Evolutionary conservation across 2,113 vertebrate genomes (phyloP).

Genomic region (Elephantulus edwardii): DNA sequence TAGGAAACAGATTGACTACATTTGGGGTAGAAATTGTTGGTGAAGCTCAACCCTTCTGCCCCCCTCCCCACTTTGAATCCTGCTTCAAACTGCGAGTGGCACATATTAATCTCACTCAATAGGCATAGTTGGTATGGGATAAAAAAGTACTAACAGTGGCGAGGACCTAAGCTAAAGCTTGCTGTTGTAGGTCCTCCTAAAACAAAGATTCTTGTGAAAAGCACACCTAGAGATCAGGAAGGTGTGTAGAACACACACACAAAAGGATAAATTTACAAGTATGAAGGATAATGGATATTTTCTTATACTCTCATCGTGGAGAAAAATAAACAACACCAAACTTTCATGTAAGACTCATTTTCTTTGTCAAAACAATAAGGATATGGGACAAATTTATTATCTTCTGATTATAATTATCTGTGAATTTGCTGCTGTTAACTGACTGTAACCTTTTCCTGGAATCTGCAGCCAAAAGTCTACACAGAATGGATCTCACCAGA

Average conservation of each 20-base stretch:
- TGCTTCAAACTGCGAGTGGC: too few species aligned
- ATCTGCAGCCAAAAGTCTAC: background rate
- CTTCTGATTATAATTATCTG: background rate
- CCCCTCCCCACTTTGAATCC: too few species aligned
- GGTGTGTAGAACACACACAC: background rate
- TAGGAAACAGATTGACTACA: too few species aligned
- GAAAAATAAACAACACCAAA: background rate
- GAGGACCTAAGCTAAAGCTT: background rate
- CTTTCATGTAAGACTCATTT: background rate
- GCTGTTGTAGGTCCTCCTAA: background rate
- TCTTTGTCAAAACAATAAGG: background rate
- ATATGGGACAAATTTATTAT: background rate
- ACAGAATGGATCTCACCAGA: too few species aligned
- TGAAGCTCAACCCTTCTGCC: too few species aligned
- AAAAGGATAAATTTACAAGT: background rate
- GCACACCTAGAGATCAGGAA: fast-evolving
- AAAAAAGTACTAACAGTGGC: background rate
- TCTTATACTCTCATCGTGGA: background rate
- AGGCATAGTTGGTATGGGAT: background rate
- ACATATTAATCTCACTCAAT: background rate
- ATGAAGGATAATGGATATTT: background rate
- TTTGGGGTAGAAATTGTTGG: too few species aligned
- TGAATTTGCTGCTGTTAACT: background rate
- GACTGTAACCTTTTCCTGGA: background rate
- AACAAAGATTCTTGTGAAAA: background rate